Percentiles rank a stretch among this genome's conserved stretches.
phyloP scores from a whole-genome alignment of 2,888 invertebrate genomes.

The Bombyx huttoni region DNA sequence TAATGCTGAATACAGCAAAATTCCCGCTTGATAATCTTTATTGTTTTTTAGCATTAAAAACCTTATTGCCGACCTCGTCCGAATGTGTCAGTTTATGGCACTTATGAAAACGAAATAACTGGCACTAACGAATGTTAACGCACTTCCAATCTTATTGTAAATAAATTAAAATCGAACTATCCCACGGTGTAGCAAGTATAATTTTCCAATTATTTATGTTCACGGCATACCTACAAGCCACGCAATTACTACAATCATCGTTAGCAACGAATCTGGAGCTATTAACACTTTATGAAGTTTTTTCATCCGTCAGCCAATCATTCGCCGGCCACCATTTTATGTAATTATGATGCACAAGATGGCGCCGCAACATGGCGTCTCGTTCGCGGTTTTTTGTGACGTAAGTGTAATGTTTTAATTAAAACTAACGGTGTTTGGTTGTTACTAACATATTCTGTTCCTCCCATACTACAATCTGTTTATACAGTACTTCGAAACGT shows the following conservation, averaged over 20 bases:
- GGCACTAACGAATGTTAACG: not conserved
- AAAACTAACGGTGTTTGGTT: not conserved
- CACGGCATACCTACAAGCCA: constrained; percentile 16
- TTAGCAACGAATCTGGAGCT: constrained; percentile 54
- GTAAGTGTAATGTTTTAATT: constrained; percentile 9
- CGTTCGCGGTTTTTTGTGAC: constrained; percentile 37
- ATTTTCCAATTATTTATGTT: constrained; percentile 17
- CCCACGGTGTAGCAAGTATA: constrained; percentile 16
- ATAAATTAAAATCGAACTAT: constrained; percentile 5
- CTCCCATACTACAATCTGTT: not conserved
- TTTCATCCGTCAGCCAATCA: constrained; percentile 44
- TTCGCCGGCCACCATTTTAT: constrained; percentile 43
- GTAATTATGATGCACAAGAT: constrained; percentile 48
- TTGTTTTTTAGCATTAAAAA: no score
- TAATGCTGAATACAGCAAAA: no score
- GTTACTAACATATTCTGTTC: not conserved
- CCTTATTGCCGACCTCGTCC: no score
- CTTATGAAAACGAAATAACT: not conserved
- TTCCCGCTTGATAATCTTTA: no score
- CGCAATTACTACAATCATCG: constrained; percentile 52
- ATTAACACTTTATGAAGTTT: constrained; percentile 50
- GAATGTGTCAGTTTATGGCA: no score
- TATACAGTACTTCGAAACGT: not conserved
- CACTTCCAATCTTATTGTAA: not conserved
- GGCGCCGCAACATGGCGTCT: constrained; percentile 45